Evolutionary conservation across 2,113 vertebrate genomes (phyloP).

Genomic region (Odobenus rosmarus): DNA sequence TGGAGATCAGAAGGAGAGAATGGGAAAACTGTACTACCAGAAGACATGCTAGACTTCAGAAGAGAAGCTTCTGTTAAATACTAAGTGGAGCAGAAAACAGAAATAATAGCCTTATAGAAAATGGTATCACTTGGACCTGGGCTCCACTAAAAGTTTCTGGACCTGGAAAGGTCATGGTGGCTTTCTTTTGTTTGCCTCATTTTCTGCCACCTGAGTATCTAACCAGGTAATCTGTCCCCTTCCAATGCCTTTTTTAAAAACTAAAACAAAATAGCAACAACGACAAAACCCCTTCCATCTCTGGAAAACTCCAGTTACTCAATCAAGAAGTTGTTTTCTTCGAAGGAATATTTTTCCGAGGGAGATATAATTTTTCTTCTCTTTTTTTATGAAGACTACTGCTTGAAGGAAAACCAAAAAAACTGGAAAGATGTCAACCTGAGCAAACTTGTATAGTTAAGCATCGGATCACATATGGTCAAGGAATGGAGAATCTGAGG

Average conservation of each 20-base stretch:
- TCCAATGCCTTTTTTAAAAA: neutral
- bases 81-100: neutral
- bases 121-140: neutral
- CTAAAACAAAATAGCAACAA: neutral
- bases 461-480: neutral
- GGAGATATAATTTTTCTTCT: neutral
- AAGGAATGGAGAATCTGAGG: neutral
- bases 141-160: neutral
- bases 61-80: neutral
- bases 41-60: neutral
- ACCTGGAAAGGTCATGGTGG: neutral
- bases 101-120: neutral
- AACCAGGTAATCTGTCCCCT: neutral
- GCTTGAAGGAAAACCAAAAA: neutral
- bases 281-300: neutral
- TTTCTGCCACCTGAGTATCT: neutral
- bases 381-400: neutral
- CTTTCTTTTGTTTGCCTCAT: constrained; percentile 1
- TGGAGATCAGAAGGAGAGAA: neutral
- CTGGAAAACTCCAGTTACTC: neutral
- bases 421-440: neutral
- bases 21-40: neutral
- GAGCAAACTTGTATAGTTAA: neutral
- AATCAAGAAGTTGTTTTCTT: neutral
- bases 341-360: neutral